Evolutionary conservation across 2,797 vertebrate species (phyloP), one percentile per base, ranked within the genome.

Genomic region (Leptatherina wallacei): DNA sequence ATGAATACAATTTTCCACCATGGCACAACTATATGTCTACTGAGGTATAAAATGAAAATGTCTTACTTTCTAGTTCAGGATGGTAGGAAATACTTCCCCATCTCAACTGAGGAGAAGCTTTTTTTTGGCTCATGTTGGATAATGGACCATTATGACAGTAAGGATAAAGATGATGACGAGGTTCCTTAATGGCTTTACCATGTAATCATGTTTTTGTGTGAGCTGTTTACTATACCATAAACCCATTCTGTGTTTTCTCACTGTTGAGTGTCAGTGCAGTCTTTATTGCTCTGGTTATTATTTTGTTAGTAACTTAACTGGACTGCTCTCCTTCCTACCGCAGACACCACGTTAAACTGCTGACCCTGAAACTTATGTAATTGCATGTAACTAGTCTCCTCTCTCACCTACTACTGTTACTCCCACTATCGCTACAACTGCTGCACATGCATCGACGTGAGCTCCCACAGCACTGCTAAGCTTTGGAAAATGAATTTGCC

Each of bases 401-500:
- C 65, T 24, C 71, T 77, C 65, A 73, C 67, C 75, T 61, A 69
- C 74, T 65, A 61, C 77, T 3, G 54, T 63, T 64, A 47, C 58
- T 67, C 65, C 66, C 61, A 62, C 75, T 73, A 79, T 73, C 51
- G 38, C 82, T 69, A 54, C 71, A 69, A 64, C 71, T 55, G 57
- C 77, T 67, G 32, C 78, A 56, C 80, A 73, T 69, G 83, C 70
- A 68, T 52, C 71, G 81, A 57, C 24, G 27, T 58, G 1, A 1
- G 4, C 75, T 73, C 77, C 80, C 77, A 64, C 78, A 74, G 73
- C 84, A 75, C 77, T 10, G 84, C 85, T 91, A 88, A 93, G 83
- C 88, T 84, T 86, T 62, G 81, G 85, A 88, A 93, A 93, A 93
- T 90, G 91, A 94, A 92, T 93, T 91, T 92, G 89, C 91, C 83